These are phyloP conservation scores for Girardinichthys multiradiatus DNA, from an alignment of 2,113 vertebrate species.

Conservation along the genomic window DNA sequence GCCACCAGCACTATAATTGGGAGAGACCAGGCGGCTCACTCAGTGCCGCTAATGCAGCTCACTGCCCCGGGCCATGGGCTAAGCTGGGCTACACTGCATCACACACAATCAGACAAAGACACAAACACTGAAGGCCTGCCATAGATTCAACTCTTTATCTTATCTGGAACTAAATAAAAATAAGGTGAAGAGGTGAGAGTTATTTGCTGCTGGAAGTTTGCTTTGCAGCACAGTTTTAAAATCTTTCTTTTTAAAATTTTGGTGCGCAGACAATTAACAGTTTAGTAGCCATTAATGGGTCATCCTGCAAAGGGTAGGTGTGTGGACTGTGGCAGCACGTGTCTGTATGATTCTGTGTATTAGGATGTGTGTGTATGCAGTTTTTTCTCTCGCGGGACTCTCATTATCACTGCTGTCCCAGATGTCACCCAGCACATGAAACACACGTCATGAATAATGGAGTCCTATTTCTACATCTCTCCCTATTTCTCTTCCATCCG, in stretches of 20 bases:
- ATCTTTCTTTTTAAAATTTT: constrained; percentile 20
- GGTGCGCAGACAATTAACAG: constrained; percentile 11
- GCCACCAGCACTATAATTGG: constrained; percentile 79
- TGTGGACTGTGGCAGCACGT: constrained; percentile 56
- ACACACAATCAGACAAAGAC: constrained; percentile 38
- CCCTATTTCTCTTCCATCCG: constrained; percentile 59
- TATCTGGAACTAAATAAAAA: constrained; percentile 50
- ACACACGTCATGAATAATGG: constrained; percentile 83
- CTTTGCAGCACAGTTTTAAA: constrained; percentile 21
- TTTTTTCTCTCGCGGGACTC: constrained; percentile 74
- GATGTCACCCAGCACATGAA: constrained; percentile 83
- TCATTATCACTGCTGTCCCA: constrained; percentile 84
- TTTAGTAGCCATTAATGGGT: constrained; percentile 41
- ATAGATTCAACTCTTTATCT: constrained; percentile 41
- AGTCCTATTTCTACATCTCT: constrained; percentile 76
- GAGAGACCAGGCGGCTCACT: constrained; percentile 74
- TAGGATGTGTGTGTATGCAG: constrained; percentile 36
- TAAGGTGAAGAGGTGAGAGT: constrained; percentile 26
- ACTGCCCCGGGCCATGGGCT: constrained; percentile 76
- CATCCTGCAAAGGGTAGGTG: constrained; percentile 33
- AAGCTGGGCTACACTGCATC: constrained; percentile 65
- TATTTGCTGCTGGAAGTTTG: constrained; percentile 28
- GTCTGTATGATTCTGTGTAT: constrained; percentile 28
- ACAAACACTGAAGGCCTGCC: constrained; percentile 36
- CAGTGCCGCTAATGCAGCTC: constrained; percentile 76